These are phyloP conservation scores for Drosophila melanogaster DNA, from an alignment of 1,140 invertebrate genomes.

Conservation along the genomic window Release_6_plus_ISO1_MT NC_004354.4:5908001-5908500, in stretches of 20 bases:
- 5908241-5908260: constrained; percentile 2
- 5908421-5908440: neutral
- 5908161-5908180: constrained; percentile 29
- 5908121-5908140: constrained; percentile 15
- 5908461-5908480: neutral
- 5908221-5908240: constrained; percentile 8
- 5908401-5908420: constrained; percentile 33
- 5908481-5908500: constrained; percentile 70
- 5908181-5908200: constrained; percentile 9
- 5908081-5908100: neutral
- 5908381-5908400: constrained; percentile 10
- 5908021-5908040: neutral
- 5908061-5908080: neutral
- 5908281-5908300: neutral
- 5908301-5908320: neutral
- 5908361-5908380: neutral
- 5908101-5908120: constrained; percentile 3
- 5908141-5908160: constrained; percentile 34
- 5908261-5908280: neutral
- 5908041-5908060: neutral
- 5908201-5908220: constrained; percentile 4
- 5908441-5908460: neutral
- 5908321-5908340: neutral
- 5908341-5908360: constrained; percentile 5
- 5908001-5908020: neutral